phyloP scores from a whole-genome alignment of 2,888 invertebrate genomes.

The Thera obeliscata region DNA sequence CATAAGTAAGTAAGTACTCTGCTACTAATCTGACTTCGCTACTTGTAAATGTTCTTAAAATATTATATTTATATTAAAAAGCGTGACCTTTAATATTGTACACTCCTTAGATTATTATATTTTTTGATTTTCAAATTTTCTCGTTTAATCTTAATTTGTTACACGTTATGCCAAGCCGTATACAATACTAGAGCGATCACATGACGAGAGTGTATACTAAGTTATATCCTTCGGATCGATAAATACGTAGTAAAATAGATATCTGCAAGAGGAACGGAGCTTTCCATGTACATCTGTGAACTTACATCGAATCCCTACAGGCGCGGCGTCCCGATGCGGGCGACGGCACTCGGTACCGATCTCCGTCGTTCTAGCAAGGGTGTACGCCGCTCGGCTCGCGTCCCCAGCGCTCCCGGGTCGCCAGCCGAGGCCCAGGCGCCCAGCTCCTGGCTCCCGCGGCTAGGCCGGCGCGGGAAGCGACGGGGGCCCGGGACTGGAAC shows the following conservation, averaged over 20 bases:
- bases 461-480: too few relatives aligned
- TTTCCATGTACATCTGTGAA: conserved; percentile 39
- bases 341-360: conserved; percentile 27
- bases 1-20: conserved; percentile 72
- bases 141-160: conserved; percentile 74
- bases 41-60: conserved; percentile 82
- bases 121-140: conserved; percentile 63
- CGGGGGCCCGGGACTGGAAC: conserved; percentile 36
- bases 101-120: conserved; percentile 69
- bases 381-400: conserved; percentile 15
- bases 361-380: conserved; percentile 47
- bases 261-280: conserved; percentile 58
- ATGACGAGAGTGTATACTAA: conserved; percentile 71
- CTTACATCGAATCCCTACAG: conserved; percentile 9
- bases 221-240: conserved; percentile 66
- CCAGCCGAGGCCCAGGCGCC: neutral
- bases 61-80: conserved; percentile 65
- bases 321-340: conserved; percentile 4
- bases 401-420: neutral
- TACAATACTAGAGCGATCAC: conserved; percentile 80
- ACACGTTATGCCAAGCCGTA: conserved; percentile 76
- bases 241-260: conserved; percentile 79
- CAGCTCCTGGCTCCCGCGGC: too few relatives aligned
- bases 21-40: conserved; percentile 69
- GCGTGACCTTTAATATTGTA: conserved; percentile 80